A percentile compares a stretch with the other conserved stretches of the same genome.
Evolutionary conservation across 2,797 vertebrate genomes (phyloP).

Genomic region (Lacerta viridis): DNA sequence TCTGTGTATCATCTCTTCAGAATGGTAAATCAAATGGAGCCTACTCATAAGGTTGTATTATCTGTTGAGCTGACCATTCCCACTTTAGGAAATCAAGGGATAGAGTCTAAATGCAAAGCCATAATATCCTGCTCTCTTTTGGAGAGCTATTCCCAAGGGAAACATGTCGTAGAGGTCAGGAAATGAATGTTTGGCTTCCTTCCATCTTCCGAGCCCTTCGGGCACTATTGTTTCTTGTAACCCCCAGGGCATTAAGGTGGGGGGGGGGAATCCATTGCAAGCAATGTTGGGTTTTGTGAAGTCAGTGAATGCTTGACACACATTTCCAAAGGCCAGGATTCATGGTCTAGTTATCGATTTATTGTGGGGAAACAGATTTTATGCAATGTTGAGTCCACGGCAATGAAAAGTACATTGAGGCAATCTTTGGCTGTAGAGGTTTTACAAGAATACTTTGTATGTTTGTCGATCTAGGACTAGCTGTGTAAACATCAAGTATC

Average conservation of each 20-base stretch:
- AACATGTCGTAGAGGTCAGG: background rate
- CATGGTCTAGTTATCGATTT: background rate
- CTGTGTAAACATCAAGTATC: slow-evolving; percentile 18
- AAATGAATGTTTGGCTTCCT: background rate
- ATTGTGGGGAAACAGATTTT: background rate
- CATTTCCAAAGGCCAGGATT: background rate
- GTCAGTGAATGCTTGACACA: background rate
- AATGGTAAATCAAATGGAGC: background rate
- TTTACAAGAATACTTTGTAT: background rate
- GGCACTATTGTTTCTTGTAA: background rate
- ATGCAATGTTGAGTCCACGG: background rate
- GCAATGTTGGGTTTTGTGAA: background rate
- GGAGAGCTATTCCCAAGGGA: background rate
- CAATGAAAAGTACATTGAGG: background rate
- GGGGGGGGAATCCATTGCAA: background rate
- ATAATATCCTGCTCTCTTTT: too few relatives aligned
- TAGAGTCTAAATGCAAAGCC: background rate
- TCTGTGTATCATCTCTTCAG: too few relatives aligned
- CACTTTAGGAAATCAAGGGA: background rate
- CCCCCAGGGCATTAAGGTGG: background rate
- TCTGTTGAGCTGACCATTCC: background rate
- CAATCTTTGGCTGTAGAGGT: background rate
- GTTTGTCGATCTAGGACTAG: slow-evolving; percentile 39
- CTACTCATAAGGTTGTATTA: background rate
- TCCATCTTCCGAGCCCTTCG: background rate